A percentile compares a stretch with the other conserved stretches of the same genome.
These are phyloP conservation scores for Stomatorhinus walkeri DNA, from an alignment of 2,797 vertebrate species.

Conservation along the genomic window DNA sequence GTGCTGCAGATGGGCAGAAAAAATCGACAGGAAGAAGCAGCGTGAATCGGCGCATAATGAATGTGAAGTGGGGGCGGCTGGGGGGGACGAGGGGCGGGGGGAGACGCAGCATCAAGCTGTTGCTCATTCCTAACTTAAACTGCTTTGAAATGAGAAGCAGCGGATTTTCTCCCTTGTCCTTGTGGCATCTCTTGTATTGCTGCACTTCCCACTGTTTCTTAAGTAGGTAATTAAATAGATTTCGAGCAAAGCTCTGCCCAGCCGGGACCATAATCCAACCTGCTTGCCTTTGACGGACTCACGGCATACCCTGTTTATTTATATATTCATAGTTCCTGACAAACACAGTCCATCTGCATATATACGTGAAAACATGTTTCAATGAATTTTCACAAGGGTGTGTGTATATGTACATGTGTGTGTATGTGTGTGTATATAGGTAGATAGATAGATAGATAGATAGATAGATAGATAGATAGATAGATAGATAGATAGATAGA, in stretches of 20 bases:
- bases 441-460: no score
- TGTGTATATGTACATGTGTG: background rate
- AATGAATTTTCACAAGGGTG: background rate
- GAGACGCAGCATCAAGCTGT: background rate
- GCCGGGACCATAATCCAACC: background rate
- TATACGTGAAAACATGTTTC: background rate
- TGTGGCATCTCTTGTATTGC: background rate
- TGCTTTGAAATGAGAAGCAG: background rate
- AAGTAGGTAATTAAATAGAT: conserved; percentile 10
- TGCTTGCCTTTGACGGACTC: background rate
- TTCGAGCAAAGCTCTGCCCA: background rate
- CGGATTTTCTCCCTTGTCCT: background rate
- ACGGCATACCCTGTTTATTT: background rate
- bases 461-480: no score
- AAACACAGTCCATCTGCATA: background rate
- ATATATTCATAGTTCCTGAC: background rate
- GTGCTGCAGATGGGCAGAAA: background rate
- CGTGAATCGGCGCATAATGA: background rate
- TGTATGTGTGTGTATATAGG: no score
- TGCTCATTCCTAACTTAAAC: background rate
- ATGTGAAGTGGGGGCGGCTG: background rate
- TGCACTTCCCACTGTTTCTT: background rate
- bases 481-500: no score
- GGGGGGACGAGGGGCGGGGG: background rate
- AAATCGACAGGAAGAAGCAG: background rate